A percentile compares a stretch with the other conserved stretches of the same genome.
Conservation (phyloP, 30 jellyfish, hydroid and myxozoan genomes). For the Chrysaora quinquecirrha region DNA sequence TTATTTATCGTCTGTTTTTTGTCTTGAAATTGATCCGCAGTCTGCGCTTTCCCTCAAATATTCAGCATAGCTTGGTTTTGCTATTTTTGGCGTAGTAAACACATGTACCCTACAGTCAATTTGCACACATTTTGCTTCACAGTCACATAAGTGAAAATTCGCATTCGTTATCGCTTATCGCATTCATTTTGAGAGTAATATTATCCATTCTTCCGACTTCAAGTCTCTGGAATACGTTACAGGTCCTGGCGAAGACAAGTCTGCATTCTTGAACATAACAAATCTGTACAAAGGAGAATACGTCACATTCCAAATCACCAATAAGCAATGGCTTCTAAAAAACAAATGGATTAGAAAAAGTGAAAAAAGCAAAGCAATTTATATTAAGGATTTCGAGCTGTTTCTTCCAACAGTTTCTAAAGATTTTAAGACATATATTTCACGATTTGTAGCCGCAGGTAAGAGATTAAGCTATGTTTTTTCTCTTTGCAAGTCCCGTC, state of each 20-base stretch:
- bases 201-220: not conserved
- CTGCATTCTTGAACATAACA: conserved; percentile 16
- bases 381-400: conserved; percentile 15
- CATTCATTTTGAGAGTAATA: not conserved
- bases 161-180: not conserved
- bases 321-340: conserved; percentile 12
- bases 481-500: too few relatives aligned
- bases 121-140: not conserved
- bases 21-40: too few relatives aligned
- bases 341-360: conserved; percentile 13
- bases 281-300: conserved; percentile 22
- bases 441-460: too few relatives aligned
- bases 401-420: conserved; percentile 38
- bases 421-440: too few relatives aligned
- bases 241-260: not conserved
- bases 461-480: too few relatives aligned
- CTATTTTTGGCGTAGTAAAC: too few relatives aligned
- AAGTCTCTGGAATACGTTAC: not conserved
- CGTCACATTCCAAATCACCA: conserved; percentile 6
- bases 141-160: not conserved
- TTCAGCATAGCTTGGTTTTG: too few relatives aligned
- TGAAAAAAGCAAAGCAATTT: conserved; percentile 14
- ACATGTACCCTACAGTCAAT: too few relatives aligned
- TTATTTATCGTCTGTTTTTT: too few relatives aligned
- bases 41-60: too few relatives aligned